Evolutionary conservation across 2,888 invertebrate species (phyloP), one percentile per base, ranked within the genome.

Genomic region (Fragum fragum): DNA sequence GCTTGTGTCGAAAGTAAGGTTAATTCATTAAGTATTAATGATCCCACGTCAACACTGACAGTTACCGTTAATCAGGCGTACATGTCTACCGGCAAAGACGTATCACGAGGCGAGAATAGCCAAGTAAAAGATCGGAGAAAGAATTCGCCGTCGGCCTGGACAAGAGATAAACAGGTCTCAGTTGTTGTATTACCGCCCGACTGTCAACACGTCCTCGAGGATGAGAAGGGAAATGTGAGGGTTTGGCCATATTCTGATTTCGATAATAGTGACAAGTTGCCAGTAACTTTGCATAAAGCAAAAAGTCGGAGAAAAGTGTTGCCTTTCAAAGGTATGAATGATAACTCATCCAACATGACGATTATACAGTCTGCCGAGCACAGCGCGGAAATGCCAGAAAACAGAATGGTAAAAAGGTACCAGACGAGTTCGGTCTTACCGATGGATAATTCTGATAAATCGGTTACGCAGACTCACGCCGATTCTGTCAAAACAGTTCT

Each of bases 211-310:
- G 76, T 82, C 1, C 78, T 82, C 7, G 85, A 85, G 61, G 82
- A 85, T 57, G 85, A 85, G 71, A 80, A 72, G 18, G 85, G 85
- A 59, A 74, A 77, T 52, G 55, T 85, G 53, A 82, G 70, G 26
- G 32, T 80, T 26, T 85, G 85, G 85, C 85, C 85, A 23, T 85
- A 85, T 70, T 82, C 85, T 32, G 82, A 82, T 74, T 78, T 85
- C 66, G 85, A 82, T 63, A 78, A 82, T 55, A 72, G 59, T 28
- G 80, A 82, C 47, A 80, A 63, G 36, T 55, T 82, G 9, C 81
- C 85, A 28, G 85, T 85, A n/a, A 82, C 77, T 6, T 32, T 85
- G 42, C 80, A 82, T 32, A 79, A 57, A 57, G 81, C 77, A 1
- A 82, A 63, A 53, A 74, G 70, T 72, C 36, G 78, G 11, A 39